Evolutionary conservation across 2,888 invertebrate genomes (phyloP), one percentile per base, ranked within the genome.

Genomic region (Spilosoma lubricipeda): DNA sequence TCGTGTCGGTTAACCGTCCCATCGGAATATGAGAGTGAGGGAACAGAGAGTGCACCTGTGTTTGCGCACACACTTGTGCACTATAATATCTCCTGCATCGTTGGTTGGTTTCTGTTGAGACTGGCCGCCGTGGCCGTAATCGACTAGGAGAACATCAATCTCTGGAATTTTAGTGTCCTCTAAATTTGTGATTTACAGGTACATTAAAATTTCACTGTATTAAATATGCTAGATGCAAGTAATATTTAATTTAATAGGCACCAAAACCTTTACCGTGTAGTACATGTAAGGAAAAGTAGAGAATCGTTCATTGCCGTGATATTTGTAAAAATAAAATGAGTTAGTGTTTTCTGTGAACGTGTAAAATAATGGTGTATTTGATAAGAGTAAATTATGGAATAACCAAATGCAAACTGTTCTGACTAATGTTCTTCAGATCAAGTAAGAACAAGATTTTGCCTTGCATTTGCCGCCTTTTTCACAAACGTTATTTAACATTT

Each of bases 281-380:
- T 86, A 82, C 79, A 86, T 88, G 78, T 90, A 91, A 92, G 91
- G 86, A 84, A 84, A 90, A 89, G 88, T 92, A 92, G 92, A 82
- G 86, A 90, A 89, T 89, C 89, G 86, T 86, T 88, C 82, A 86
- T 86, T 87, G 87, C 79, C 81, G 83, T 86, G 85, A 86, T 84
- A 82, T 88, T 86, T 87, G 79, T 74, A 77, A 78, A 75, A 80
- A 85, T 80, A 81, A 81, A 76, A 75, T 77, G 83, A 80, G 80
- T 80, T 80, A 82, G 81, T 87, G 79, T 82, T 83, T 76, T 77
- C 69, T 77, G 83, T 73, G 81, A 56, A 81, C 71, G 72, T 81
- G 68, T 79, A 81, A 74, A 36, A 76, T 74, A 77, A 78, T 70
- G 59, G 73, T 72, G 73, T 80, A 75, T n/a, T 27, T 73, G 72